Evolutionary conservation across 1,140 invertebrate genomes (phyloP).

Genomic region (Drosophila repletoides): DNA sequence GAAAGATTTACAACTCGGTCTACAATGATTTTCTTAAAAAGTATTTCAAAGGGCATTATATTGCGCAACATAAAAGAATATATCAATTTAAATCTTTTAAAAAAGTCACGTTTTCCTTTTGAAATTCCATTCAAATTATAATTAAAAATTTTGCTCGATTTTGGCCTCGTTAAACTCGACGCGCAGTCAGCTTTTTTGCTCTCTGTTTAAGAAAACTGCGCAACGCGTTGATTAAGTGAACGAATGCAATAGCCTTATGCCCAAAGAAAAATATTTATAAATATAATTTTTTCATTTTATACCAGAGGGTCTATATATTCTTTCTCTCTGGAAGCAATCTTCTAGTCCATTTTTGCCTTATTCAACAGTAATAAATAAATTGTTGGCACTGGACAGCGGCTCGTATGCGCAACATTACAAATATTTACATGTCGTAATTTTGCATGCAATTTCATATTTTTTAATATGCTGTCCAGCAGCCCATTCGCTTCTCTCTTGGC

Average conservation of each 20-base stretch:
- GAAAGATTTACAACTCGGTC: too few relatives aligned
- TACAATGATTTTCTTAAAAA: too few relatives aligned
- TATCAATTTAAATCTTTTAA: too few relatives aligned
- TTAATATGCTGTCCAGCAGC: conserved; percentile 8
- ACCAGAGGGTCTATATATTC: neutral
- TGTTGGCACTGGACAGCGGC: neutral
- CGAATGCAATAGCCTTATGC: too few relatives aligned
- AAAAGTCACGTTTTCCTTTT: too few relatives aligned
- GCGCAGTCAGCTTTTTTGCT: neutral
- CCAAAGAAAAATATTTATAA: neutral
- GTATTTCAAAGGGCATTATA: too few relatives aligned
- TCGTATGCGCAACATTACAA: conserved; percentile 33
- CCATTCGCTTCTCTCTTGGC: neutral
- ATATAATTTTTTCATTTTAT: neutral
- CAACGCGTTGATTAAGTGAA: too few relatives aligned
- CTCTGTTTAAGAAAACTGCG: too few relatives aligned
- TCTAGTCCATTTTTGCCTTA: neutral
- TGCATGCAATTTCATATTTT: conserved; percentile 30
- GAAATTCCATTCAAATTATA: too few relatives aligned
- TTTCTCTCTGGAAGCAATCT: neutral
- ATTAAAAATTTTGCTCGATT: neutral
- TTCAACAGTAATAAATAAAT: neutral
- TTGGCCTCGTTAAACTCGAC: neutral
- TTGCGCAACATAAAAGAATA: too few relatives aligned
- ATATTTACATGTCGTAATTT: conserved; percentile 36